phyloP scores from a whole-genome alignment of 2,888 invertebrate species.

The Crioceris asparagi region DNA sequence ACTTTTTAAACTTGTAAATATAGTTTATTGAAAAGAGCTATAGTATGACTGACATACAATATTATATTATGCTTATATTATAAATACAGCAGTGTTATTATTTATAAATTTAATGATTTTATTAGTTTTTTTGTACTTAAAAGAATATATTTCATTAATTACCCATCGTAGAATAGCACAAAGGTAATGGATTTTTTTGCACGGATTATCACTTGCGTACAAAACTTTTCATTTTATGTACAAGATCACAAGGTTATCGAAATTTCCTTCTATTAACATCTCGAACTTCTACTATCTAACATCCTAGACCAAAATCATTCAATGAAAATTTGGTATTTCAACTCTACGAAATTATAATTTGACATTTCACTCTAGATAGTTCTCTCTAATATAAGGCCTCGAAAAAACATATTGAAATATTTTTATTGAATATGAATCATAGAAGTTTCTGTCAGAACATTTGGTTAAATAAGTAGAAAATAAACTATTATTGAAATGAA shows the following conservation, averaged over 20 bases:
- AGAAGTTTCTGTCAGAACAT: too few relatives aligned
- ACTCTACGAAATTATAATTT: too few relatives aligned
- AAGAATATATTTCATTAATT: conserved; percentile 24
- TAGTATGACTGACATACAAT: conserved; percentile 23
- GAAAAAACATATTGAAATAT: not conserved
- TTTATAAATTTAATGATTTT: conserved; percentile 14
- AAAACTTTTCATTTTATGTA: conserved; percentile 9
- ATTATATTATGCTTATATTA: conserved; percentile 20
- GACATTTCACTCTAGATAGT: too few relatives aligned
- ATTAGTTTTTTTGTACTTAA: conserved; percentile 26
- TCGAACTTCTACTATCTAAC: conserved; percentile 9
- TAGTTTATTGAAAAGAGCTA: conserved; percentile 19
- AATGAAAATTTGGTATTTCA: too few relatives aligned
- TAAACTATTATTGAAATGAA: too few relatives aligned
- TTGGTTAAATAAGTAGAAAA: too few relatives aligned
- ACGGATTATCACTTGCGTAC: conserved; percentile 12
- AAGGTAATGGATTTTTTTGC: conserved; percentile 18
- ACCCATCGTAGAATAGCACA: conserved; percentile 17
- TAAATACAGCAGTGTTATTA: conserved; percentile 27
- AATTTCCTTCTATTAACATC: conserved; percentile 14
- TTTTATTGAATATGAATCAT: too few relatives aligned
- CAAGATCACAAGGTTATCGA: conserved; percentile 1
- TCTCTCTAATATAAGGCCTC: not conserved
- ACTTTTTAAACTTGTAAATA: conserved; percentile 14
- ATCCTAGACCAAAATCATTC: too few relatives aligned